Percentiles rank a stretch among this genome's conserved stretches.
phyloP scores from a whole-genome alignment of 2,113 vertebrate species.

The Gnathonemus longibarbis region DNA sequence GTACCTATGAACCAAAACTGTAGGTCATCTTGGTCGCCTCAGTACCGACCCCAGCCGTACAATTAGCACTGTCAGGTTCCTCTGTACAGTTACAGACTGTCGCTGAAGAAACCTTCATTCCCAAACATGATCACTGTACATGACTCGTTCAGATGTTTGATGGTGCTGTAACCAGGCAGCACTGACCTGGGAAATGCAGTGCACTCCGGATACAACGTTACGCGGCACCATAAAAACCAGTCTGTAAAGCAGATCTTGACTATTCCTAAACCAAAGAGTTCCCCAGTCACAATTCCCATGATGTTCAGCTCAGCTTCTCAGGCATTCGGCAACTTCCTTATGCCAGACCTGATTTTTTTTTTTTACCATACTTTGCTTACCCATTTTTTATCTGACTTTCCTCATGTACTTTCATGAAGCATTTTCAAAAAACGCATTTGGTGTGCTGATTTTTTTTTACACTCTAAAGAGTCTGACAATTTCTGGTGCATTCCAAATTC shows the following conservation, averaged over 20 bases:
- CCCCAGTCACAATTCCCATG: neutral
- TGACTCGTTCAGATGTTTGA: neutral
- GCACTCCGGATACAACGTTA: neutral
- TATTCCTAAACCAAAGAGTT: neutral
- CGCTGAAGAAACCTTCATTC: neutral
- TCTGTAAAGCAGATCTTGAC: neutral
- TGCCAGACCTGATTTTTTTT: neutral
- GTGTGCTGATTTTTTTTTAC: neutral
- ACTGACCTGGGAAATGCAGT: neutral
- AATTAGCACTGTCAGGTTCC: neutral
- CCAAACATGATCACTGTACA: neutral
- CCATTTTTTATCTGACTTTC: neutral
- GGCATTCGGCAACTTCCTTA: neutral
- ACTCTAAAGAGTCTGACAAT: neutral
- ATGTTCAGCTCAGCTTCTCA: neutral
- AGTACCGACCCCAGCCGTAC: neutral
- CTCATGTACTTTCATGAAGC: neutral
- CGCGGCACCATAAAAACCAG: neutral
- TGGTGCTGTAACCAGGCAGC: neutral
- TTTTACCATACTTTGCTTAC: neutral
- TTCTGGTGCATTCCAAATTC: neutral
- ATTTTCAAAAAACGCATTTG: neutral
- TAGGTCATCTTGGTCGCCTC: neutral
- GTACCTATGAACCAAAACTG: neutral
- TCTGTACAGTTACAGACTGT: neutral